Evolutionary conservation across 30 jellyfish, hydroid and myxozoan genomes (phyloP).

Genomic region (Clytia hemisphaerica): DNA sequence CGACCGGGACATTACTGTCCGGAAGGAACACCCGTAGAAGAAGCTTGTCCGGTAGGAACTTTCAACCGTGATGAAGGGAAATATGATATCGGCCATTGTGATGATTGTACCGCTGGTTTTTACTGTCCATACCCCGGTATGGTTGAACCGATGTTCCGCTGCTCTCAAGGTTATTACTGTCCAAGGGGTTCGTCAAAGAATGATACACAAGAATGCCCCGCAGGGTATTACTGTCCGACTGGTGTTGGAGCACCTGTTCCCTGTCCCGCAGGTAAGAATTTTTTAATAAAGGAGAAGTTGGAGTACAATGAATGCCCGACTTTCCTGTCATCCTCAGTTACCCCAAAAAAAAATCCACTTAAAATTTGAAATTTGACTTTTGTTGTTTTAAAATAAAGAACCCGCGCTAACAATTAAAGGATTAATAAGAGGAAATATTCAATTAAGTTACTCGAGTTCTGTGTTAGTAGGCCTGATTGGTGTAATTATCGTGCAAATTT

Average conservation of each 20-base stretch:
- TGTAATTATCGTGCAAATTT: too few relatives aligned
- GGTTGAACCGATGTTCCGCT: constrained; percentile 59
- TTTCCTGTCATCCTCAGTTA: too few relatives aligned
- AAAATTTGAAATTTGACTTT: too few relatives aligned
- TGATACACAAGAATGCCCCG: constrained; percentile 80
- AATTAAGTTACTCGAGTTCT: too few relatives aligned
- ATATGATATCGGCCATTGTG: constrained; percentile 57
- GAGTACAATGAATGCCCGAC: too few relatives aligned
- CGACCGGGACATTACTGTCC: constrained; percentile 86
- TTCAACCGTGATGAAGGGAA: constrained; percentile 60
- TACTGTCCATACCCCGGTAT: constrained; percentile 86
- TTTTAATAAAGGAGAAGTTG: too few relatives aligned
- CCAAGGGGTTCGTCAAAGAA: constrained; percentile 81
- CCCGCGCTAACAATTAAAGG: too few relatives aligned
- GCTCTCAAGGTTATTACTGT: constrained; percentile 90
- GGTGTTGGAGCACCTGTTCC: constrained; percentile 74
- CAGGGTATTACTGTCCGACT: constrained; percentile 84
- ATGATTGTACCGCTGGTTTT: constrained; percentile 84
- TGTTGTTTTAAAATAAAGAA: too few relatives aligned
- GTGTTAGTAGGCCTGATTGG: too few relatives aligned
- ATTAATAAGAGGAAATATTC: too few relatives aligned
- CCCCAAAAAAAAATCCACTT: too few relatives aligned
- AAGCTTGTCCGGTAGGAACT: constrained; percentile 80
- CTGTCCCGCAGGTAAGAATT: constrained; percentile 80
- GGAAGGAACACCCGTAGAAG: constrained; percentile 61